These are phyloP conservation scores for Zalophus californianus DNA, from an alignment of 2,797 vertebrate species.

Conservation along the genomic window DNA sequence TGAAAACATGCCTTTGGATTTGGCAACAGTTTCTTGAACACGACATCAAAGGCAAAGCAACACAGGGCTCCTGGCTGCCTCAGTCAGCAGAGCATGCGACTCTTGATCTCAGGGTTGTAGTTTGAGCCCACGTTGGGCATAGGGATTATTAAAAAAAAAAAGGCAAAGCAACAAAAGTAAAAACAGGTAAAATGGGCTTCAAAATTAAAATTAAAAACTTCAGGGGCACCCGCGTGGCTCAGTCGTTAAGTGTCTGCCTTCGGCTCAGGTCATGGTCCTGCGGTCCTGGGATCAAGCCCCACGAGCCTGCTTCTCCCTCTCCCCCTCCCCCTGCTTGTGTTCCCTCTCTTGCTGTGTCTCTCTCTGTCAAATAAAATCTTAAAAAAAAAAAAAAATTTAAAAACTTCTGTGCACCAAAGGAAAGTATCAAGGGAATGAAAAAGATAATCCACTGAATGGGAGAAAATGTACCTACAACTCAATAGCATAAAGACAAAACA, in stretches of 20 bases:
- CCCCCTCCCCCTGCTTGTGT: no score
- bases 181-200: neutral
- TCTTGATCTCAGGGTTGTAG: neutral
- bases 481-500: neutral
- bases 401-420: neutral
- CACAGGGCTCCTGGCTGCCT: neutral
- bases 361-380: no score
- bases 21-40: neutral
- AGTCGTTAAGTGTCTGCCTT: neutral
- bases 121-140: neutral
- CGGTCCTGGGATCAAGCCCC: no score
- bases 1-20: neutral
- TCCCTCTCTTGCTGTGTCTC: no score
- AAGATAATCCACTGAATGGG: neutral
- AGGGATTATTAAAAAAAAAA: neutral
- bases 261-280: neutral
- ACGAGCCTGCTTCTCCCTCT: no score
- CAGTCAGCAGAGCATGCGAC: neutral
- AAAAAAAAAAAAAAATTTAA: no score
- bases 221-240: no score
- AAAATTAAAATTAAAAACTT: neutral
- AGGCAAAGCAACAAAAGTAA: neutral
- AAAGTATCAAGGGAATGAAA: neutral
- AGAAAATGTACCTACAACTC: neutral
- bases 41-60: neutral